Conservation (phyloP, 2,888 invertebrate genomes). For the Phengaris alcon region DNA sequence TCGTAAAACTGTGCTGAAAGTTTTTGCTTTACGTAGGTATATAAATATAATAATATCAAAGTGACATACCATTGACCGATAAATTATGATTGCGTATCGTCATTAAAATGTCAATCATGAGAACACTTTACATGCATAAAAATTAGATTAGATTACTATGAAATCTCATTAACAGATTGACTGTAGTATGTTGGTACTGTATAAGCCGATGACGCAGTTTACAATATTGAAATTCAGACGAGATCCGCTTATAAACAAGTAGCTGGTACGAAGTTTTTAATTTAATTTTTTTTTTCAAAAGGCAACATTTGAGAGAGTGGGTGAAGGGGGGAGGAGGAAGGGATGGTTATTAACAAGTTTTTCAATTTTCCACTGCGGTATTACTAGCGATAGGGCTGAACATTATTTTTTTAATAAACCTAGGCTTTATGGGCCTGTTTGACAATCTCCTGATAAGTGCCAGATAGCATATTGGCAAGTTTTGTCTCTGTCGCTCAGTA, state of each 20-base stretch:
- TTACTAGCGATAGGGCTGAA: not conserved
- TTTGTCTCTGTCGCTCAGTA: too few relatives aligned
- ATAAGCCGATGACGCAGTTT: not conserved
- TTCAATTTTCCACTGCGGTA: slow-evolving; percentile 31
- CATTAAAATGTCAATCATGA: too few relatives aligned
- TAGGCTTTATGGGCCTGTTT: too few relatives aligned
- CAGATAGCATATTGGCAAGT: too few relatives aligned
- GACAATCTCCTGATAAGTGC: too few relatives aligned
- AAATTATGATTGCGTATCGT: too few relatives aligned
- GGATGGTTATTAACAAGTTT: slow-evolving; percentile 30
- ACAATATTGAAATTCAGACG: slow-evolving; percentile 20
- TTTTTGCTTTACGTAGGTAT: too few relatives aligned
- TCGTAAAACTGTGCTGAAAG: too few relatives aligned
- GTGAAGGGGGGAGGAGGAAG: not conserved
- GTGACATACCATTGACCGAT: too few relatives aligned
- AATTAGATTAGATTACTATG: not conserved
- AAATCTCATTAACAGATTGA: not conserved
- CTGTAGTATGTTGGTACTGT: not conserved
- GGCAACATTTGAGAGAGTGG: slow-evolving; percentile 25
- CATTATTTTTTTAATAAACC: not conserved
- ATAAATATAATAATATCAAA: too few relatives aligned
- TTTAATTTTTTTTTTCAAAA: slow-evolving; percentile 32
- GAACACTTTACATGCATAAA: too few relatives aligned
- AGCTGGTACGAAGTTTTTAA: slow-evolving; percentile 27
- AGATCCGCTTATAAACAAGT: slow-evolving; percentile 31